Base-by-base conservation (phyloP, 2,113 vertebrate genomes). In the pig (Sus scrofa) region DNA sequence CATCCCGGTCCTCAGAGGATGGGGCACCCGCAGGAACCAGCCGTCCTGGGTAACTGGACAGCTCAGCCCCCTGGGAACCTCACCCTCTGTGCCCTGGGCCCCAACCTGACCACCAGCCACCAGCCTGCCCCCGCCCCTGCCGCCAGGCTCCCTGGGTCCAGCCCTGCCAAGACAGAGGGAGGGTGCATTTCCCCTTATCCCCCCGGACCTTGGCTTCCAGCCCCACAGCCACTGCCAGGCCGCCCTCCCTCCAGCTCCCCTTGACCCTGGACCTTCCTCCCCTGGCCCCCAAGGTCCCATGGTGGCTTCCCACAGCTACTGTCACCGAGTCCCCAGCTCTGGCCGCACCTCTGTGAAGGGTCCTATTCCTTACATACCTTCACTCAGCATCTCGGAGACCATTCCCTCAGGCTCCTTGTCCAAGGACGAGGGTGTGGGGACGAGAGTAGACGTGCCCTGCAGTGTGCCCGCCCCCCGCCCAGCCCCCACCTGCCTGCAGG, bases 391-490 rank as follows among this genome's bases (percentile, higher is more conserved):
- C 60, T 32, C 1, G 37, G 71, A 37, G 15, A 62, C n/a, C n/a
- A n/a, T n/a, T n/a, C n/a, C n/a, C 39, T 58, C 24, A 11, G 0
- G 3, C 52, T 52, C 15, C 30, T 56, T 30, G 1, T 78, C 85
- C 20, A 19, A n/a, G n/a, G 58, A 54, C 7, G 10, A 2, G 24
- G 27, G 18, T 30, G 71, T 52, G 74, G 62, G 10, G 18, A 18
- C 19, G 39, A 32, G 19, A 52, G 9, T 5, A 9, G 65, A 52
- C 52, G 1, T 11, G 10, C 4, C 75, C 30, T 34, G 1, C 0
- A 1, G 10, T 2, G 4, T 0, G 7, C 20, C 22, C 30, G n/a
- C 27, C 8, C 27, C 24, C 30, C 22, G 0, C 14, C 39, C n/a
- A n/a, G 10, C 32, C 63, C 26, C 7, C 6, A 1, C 16, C 20